A percentile compares a stretch with the other conserved stretches of the same genome.
phyloP scores from a whole-genome alignment of 1,140 invertebrate genomes.

The Drosophila micromelanica region DNA sequence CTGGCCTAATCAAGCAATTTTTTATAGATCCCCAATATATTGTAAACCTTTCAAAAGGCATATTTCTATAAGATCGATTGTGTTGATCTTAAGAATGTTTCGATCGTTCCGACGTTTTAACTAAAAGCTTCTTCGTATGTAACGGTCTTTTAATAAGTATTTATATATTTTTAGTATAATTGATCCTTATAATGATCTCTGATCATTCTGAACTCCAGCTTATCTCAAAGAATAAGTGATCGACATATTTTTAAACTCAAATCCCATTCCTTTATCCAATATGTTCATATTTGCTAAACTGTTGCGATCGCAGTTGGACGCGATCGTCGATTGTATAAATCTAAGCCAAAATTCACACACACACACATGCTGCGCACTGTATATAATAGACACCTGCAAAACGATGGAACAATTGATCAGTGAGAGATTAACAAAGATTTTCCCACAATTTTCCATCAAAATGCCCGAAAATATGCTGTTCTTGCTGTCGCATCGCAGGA shows the following conservation, averaged over 20 bases:
- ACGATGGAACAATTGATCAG: constrained; percentile 71
- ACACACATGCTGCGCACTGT: not conserved
- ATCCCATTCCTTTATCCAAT: constrained; percentile 15
- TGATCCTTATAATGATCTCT: too few species aligned
- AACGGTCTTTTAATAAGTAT: too few species aligned
- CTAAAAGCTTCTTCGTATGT: too few species aligned
- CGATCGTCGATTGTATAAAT: constrained; percentile 54
- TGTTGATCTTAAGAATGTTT: too few species aligned
- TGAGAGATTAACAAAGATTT: constrained; percentile 72
- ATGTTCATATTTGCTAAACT: constrained; percentile 3
- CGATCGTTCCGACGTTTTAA: too few species aligned
- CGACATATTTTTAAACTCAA: not conserved
- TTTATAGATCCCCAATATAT: too few species aligned
- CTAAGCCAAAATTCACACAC: constrained; percentile 34
- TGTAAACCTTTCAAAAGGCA: too few species aligned
- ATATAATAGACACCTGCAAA: constrained; percentile 65
- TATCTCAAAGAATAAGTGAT: too few species aligned
- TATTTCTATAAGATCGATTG: too few species aligned
- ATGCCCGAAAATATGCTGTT: constrained; percentile 34
- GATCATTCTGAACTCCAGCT: too few species aligned
- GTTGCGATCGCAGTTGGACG: constrained; percentile 15
- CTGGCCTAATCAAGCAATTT: too few species aligned
- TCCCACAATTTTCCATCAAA: constrained; percentile 75
- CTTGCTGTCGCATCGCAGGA: constrained; percentile 30
- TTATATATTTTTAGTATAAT: too few species aligned